Evolutionary conservation across 2,113 vertebrate genomes (phyloP).

Genomic region (Hiodon alosoides): DNA sequence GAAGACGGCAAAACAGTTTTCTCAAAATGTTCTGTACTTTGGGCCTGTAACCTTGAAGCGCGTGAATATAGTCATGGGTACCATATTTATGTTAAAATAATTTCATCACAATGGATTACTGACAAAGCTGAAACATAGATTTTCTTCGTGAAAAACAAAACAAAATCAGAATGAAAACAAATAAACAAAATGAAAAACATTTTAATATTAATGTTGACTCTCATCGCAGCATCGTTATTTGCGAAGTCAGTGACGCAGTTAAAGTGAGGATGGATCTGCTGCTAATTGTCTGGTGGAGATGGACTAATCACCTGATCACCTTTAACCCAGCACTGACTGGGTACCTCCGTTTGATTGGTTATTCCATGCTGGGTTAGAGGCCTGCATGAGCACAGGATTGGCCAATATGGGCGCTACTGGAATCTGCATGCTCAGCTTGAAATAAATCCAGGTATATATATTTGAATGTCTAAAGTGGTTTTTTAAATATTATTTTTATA

Average conservation of each 20-base stretch:
- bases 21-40: slow-evolving; percentile 44
- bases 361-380: slow-evolving; percentile 73
- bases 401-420: slow-evolving; percentile 74
- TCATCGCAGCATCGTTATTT: slow-evolving; percentile 10
- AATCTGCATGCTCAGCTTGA: slow-evolving; percentile 89
- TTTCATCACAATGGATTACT: slow-evolving; percentile 15
- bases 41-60: slow-evolving; percentile 58
- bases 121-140: slow-evolving; percentile 38
- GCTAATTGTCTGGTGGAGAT: slow-evolving; percentile 55
- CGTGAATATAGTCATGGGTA: slow-evolving; percentile 53
- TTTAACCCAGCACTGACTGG: slow-evolving; percentile 75
- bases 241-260: slow-evolving; percentile 41
- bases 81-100: slow-evolving; percentile 44
- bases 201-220: not conserved
- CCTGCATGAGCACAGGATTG: slow-evolving; percentile 69
- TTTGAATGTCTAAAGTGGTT: slow-evolving; percentile 52
- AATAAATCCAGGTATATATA: slow-evolving; percentile 42
- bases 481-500: slow-evolving; percentile 57
- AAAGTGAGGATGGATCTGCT: slow-evolving; percentile 60
- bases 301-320: slow-evolving; percentile 73
- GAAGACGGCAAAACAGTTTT: slow-evolving; percentile 24
- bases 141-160: slow-evolving; percentile 35
- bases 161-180: slow-evolving; percentile 58
- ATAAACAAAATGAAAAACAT: slow-evolving; percentile 12
- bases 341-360: slow-evolving; percentile 38